Base-by-base conservation (phyloP, 2,888 invertebrate genomes). In the Cheilosia pagana region DNA sequence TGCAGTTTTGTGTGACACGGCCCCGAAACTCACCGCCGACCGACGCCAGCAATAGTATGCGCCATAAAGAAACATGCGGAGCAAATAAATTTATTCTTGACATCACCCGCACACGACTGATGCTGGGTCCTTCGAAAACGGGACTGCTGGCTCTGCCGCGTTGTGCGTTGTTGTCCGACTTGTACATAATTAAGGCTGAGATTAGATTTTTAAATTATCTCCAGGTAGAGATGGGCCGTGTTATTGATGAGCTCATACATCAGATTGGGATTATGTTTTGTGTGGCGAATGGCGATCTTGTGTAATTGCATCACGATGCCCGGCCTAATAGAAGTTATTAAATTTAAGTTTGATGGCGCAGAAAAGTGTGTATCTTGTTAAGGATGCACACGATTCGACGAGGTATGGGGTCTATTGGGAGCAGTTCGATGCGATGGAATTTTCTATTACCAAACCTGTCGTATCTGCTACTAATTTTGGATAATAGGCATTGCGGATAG, bases 1-100 rank as follows among this genome's bases (percentile, higher is more conserved):
- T 53, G 50, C 63, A 3, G 41, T 41, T 60, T 60, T 74, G 63
- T 78, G 72, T 62, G 68, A 83, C 78, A 78, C 70, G 70, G 68
- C 35, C 55, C 55, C 53, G 67, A 74, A 41, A 43, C 41, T 41
- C 10, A 35, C 45, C 41, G 8, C 25, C 28, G 28, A 8, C 28
- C 8, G 28, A 28, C 28, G 28, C 39, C 25, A 41, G 52, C 41
- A 19, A 72, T 52, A 55, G n/a, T 55, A 72, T 25, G 35, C 12
- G 10, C 12, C 12, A 35, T 3, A 31, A 31, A 48, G 25, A 67
- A 77, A 63, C 59, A 78, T 83, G 52, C 63, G 70, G 62, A 83
- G 72, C 72, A 82, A 28, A 78, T 82, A 83, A 50, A 83, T 83
- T 83, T 78, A 83, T 78, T 68, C 83, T 55, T 63, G 74, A 57